Evolutionary conservation across 37 sponge, comb jelly and placozoan species (phyloP).

Genomic region (Theonella swinhoei): DNA sequence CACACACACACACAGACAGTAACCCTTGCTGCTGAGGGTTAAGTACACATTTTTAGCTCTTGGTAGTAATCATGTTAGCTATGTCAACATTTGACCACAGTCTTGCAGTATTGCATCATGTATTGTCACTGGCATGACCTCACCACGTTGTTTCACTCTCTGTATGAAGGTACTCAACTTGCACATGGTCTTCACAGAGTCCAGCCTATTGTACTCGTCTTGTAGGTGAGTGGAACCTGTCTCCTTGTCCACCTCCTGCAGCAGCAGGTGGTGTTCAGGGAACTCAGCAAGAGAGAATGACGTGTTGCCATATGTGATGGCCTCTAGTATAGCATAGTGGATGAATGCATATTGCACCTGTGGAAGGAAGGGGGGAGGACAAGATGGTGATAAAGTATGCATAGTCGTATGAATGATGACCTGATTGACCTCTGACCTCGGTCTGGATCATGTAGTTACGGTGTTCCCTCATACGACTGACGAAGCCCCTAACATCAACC

Average conservation of each 20-base stretch:
- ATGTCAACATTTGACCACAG: too few species aligned
- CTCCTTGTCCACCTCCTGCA: neutral
- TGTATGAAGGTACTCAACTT: constrained; percentile 37
- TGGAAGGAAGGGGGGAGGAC: neutral
- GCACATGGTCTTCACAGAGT: constrained; percentile 44
- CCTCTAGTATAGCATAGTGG: constrained; percentile 80
- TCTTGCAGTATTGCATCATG: too few species aligned
- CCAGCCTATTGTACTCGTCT: constrained; percentile 50
- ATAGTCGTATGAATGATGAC: too few species aligned
- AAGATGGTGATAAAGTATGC: too few species aligned
- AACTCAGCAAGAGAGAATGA: constrained; percentile 31
- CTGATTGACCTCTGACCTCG: too few species aligned
- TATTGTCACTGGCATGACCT: too few species aligned
- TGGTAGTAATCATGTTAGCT: too few species aligned
- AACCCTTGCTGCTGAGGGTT: too few species aligned
- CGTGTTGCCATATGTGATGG: constrained; percentile 71
- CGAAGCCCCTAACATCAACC: constrained; percentile 62
- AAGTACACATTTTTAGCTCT: too few species aligned
- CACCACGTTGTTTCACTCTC: constrained; percentile 18
- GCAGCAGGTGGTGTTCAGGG: neutral
- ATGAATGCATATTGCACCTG: constrained; percentile 80
- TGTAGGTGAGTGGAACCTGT: neutral
- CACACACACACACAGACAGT: too few species aligned
- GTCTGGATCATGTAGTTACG: constrained; percentile 82
- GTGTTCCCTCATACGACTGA: constrained; percentile 65